Evolutionary conservation across 2,113 vertebrate genomes (phyloP), one percentile per base, ranked within the genome.

Genomic region (Macrotus californicus): DNA sequence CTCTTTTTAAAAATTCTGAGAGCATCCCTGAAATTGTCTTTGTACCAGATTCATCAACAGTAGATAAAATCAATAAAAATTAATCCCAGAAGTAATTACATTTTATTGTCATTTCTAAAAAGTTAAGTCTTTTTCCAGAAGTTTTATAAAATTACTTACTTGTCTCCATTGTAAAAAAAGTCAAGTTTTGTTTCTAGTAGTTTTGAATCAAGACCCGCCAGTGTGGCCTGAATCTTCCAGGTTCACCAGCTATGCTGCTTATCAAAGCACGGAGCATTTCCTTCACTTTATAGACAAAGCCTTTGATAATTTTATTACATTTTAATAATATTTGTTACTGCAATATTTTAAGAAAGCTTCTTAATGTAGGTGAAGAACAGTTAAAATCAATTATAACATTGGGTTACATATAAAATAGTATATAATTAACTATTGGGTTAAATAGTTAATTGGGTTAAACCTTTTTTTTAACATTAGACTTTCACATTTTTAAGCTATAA

Each of bases 401-500:
- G 43, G 70, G 8, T 24, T 87, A 87, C 14, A 70, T 64, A 75
- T 82, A 39, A 94, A 92, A 86, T 9, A 52, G 21, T 73, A 54
- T 29, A 46, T 56, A 86, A 41, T 36, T 94, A 96, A 92, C 52
- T 93, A 61, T 67, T 59, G 41, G 3, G 7, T 94, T n/a, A 52
- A 52, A 79, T 66, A 94, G 90, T 69, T 94, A 41, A 66, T 67
- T 59, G n/a, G 3, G 7, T 94, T 52, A n/a, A 52, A 79, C 69
- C 19, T 24, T 85, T 86, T 86, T 59, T 48, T 54, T 12, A 3
- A 0, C 93, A 92, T 77, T 26, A 90, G 36, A 87, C 29, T 56
- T 26, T 91, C 73, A 46, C 21, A 87, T 93, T 94, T 87, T 87
- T 34, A 94, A 96, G 64, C 56, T n/a, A 69, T 96, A 12, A 31